phyloP scores from a whole-genome alignment of 2,797 vertebrate genomes.

The Thripadectes ignobilis region DNA sequence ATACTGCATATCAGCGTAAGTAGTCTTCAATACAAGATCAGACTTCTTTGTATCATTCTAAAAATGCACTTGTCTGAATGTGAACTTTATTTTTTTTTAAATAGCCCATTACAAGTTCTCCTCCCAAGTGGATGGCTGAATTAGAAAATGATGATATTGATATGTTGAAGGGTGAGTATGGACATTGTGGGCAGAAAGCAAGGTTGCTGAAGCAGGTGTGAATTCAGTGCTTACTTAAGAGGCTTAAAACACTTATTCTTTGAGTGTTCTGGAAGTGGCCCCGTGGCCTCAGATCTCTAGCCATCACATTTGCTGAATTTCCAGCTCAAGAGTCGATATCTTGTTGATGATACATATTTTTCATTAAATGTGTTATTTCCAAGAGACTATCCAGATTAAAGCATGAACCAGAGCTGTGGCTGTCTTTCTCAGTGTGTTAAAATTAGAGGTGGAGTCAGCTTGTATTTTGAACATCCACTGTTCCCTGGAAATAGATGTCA shows the following conservation, averaged over 20 bases:
- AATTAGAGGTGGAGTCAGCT: not conserved
- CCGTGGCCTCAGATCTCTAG: not conserved
- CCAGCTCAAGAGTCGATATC: not conserved
- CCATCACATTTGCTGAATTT: not conserved
- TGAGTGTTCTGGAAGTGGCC: not conserved
- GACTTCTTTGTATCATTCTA: not conserved
- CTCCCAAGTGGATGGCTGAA: constrained; percentile 99
- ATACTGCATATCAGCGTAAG: not conserved
- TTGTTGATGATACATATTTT: not conserved
- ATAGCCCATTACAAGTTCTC: constrained; percentile 93
- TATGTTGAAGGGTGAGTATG: constrained; percentile 92
- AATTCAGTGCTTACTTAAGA: not conserved
- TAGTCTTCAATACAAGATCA: not conserved
- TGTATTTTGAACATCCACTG: not conserved
- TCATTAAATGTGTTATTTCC: not conserved
- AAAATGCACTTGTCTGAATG: not conserved
- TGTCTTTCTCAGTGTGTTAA: not conserved
- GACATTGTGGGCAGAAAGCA: not conserved
- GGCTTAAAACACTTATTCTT: not conserved
- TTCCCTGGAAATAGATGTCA: not conserved
- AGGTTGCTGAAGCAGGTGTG: not conserved
- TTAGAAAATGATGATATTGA: constrained; percentile 97
- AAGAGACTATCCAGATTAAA: not conserved
- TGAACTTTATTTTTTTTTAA: not conserved
- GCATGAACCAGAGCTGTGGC: not conserved